Base-by-base conservation (phyloP, 2,113 vertebrate genomes). In the Leuciscus idus region DNA sequence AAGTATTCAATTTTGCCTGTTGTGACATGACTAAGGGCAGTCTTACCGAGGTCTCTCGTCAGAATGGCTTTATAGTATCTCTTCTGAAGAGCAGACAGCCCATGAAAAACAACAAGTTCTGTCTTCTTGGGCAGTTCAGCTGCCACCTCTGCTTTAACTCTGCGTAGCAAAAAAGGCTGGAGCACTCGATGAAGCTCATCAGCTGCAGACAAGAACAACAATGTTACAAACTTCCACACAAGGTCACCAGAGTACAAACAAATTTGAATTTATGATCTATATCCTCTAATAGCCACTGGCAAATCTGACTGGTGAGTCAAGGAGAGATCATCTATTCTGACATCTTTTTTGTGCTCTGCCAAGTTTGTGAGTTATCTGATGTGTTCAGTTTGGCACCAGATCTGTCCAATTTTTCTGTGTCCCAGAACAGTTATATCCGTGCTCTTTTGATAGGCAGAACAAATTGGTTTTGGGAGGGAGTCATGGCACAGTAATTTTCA, bases 31-130 rank as follows among this genome's bases (percentile, higher is more conserved):
- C 33, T 66, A 13, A 61, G 28, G 11, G 4, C 0, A 50, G 61
- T n/a, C 83, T 95, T 93, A 99, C 97, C 96, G 43, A 94, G 87
- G 87, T 99, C 96, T 91, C 96, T 98, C 87, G 90, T 97, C 89
- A 99, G 89, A 89, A 98, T 83, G 26, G 97, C 98, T 91, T 96
- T 98, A 92, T 98, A 99, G 91, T 95, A 97, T 68, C 95, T 97
- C 43, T 96, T 97, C 91, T 99, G 98, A 89, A 99, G 84, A 19
- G 95, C 93, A 2, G 97, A 97, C 96, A 99, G 95, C 91, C 98
- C 96, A 0, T 99, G 98, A 90, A 97, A 98, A 3, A 99, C 87
- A 86, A 99, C 93, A 33, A 99, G 93, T 91, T 99, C 97, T 0
- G 92, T 94, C 90, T 97, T 99, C 93, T 93, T 96, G 11, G 97